Conservation (phyloP, 2,888 invertebrate genomes). For the Agriotes lineatus region DNA sequence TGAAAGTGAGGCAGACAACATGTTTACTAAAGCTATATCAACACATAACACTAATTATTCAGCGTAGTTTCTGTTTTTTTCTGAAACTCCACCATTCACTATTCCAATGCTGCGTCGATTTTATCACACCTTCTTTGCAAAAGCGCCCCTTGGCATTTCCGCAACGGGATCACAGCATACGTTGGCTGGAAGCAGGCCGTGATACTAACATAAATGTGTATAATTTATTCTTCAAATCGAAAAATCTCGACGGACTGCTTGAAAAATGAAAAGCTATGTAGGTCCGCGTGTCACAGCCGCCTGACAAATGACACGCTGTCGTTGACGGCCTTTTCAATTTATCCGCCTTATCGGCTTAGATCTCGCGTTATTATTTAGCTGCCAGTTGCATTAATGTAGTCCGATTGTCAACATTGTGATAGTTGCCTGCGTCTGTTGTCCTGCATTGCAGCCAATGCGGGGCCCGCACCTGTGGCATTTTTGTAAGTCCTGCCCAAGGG, state of each 20-base stretch:
- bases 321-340: neutral
- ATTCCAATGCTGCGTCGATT: no score
- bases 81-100: no score
- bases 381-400: conserved; percentile 1
- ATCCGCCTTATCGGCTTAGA: neutral
- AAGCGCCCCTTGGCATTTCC: no score
- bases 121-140: no score
- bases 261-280: neutral
- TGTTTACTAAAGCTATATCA: no score
- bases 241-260: neutral
- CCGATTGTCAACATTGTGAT: neutral
- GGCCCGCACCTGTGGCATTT: neutral
- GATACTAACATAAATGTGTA: neutral
- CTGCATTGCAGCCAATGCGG: neutral
- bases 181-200: no score
- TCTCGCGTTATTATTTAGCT: neutral
- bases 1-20: no score
- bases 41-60: no score
- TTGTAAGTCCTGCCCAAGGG: neutral
- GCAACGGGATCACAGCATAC: no score
- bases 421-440: neutral
- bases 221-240: neutral
- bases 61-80: no score
- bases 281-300: neutral
- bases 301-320: neutral